A percentile compares a stretch with the other conserved stretches of the same genome.
These are phyloP conservation scores for Hippocampus zosterae DNA, from an alignment of 2,113 vertebrate genomes.

Conservation along the genomic window DNA sequence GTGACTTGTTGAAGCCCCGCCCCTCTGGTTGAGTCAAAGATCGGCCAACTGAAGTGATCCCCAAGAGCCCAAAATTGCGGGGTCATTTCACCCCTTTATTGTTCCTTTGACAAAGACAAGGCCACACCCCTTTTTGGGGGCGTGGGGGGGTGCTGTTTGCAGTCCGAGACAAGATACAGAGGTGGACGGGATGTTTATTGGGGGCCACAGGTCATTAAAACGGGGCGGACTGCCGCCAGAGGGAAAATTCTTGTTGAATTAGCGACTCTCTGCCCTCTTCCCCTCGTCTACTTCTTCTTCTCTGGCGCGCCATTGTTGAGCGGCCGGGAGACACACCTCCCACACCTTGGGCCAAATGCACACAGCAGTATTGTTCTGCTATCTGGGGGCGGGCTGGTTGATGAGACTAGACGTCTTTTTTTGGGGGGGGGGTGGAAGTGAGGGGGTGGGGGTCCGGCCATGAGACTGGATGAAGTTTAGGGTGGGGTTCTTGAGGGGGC, in stretches of 20 bases:
- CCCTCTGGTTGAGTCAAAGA: neutral
- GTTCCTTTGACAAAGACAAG: conserved; percentile 23
- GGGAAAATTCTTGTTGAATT: conserved; percentile 62
- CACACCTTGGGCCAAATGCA: conserved; percentile 77
- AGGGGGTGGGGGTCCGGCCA: conserved; percentile 52
- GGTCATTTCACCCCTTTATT: conserved; percentile 27
- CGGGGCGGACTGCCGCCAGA: conserved; percentile 52
- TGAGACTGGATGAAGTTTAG: conserved; percentile 43
- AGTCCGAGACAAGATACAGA: conserved; percentile 46
- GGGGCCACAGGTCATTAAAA: conserved; percentile 57
- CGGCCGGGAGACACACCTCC: conserved; percentile 71
- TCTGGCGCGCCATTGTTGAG: conserved; percentile 68
- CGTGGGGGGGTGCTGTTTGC: conserved; percentile 29
- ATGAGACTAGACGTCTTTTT: conserved; percentile 30
- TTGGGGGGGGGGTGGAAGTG: neutral
- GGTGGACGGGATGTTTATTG: conserved; percentile 60
- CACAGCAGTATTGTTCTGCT: conserved; percentile 76
- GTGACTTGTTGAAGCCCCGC: neutral
- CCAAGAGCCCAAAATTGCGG: conserved; percentile 4
- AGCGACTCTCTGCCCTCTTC: conserved; percentile 5
- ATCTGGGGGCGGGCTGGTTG: conserved; percentile 61
- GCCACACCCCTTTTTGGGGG: conserved; percentile 20
- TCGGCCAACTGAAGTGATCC: neutral
- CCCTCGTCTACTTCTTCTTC: conserved; percentile 20
- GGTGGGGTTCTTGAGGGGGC: conserved; percentile 19